Percentiles rank a stretch among this genome's conserved stretches.
Evolutionary conservation across 2,888 invertebrate genomes (phyloP).

Genomic region (Steinernema scapterisci): DNA sequence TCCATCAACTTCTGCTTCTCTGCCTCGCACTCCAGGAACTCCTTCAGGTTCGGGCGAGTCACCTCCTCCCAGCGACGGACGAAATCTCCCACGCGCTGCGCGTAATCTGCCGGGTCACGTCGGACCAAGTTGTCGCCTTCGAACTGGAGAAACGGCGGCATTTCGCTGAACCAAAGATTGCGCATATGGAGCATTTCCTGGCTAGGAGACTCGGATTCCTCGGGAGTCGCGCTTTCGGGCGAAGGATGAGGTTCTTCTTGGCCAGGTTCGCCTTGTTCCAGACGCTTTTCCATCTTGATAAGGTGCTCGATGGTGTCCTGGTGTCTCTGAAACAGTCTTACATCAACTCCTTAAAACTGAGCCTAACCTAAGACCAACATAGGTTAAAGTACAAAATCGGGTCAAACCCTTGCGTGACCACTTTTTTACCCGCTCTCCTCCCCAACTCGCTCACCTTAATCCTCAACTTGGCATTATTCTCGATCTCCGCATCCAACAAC

Average conservation of each 20-base stretch:
- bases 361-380: no score
- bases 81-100: neutral
- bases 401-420: no score
- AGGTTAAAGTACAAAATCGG: no score
- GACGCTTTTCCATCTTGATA: neutral
- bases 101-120: neutral
- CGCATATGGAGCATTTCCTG: no score
- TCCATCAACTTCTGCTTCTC: neutral
- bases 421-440: no score
- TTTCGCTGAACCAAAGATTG: conserved; percentile 9
- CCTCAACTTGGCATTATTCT: neutral
- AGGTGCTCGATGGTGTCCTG: no score
- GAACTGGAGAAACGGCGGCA: neutral
- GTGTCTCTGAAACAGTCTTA: no score
- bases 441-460: neutral
- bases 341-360: no score
- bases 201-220: no score
- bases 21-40: neutral
- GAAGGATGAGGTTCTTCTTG: neutral
- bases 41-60: neutral
- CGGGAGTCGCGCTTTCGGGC: neutral
- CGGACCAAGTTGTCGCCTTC: neutral
- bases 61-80: neutral
- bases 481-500: conserved; percentile 1
- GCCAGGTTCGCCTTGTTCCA: neutral